phyloP scores from a whole-genome alignment of 1,140 invertebrate genomes.

The Drosophila varians region DNA sequence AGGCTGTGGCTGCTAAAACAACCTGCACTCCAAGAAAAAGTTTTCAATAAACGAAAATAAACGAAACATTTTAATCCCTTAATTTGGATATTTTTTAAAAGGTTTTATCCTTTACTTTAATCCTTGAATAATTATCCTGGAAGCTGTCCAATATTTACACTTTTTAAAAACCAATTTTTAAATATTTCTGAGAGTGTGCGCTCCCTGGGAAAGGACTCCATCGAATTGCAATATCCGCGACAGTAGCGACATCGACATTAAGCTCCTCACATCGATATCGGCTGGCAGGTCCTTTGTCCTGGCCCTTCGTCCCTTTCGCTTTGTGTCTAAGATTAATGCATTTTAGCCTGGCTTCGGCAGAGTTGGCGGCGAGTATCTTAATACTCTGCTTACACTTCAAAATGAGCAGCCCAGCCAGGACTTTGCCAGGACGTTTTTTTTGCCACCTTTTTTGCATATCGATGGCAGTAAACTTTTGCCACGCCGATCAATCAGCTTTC shows the following conservation, averaged over 20 bases:
- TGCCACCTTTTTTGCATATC: slow-evolving; percentile 55
- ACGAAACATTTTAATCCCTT: too few relatives aligned
- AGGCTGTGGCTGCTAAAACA: slow-evolving; percentile 36
- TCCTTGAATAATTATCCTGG: too few relatives aligned
- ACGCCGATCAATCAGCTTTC: slow-evolving; percentile 49
- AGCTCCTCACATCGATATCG: slow-evolving; percentile 65
- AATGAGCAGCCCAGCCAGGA: slow-evolving; percentile 33
- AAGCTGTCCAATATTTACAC: too few relatives aligned
- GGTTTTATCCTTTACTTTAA: too few relatives aligned
- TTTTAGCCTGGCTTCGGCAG: slow-evolving; percentile 46
- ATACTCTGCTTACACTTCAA: slow-evolving; percentile 74
- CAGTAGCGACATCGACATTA: slow-evolving; percentile 60
- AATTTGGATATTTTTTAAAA: too few relatives aligned
- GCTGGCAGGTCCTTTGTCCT: slow-evolving; percentile 31
- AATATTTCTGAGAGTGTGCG: slow-evolving; percentile 5
- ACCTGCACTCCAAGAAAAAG: slow-evolving; percentile 16
- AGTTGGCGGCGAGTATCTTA: slow-evolving; percentile 57
- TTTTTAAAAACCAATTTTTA: not conserved
- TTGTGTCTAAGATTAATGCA: slow-evolving; percentile 69
- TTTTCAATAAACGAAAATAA: not conserved
- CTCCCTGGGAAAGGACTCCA: slow-evolving; percentile 23
- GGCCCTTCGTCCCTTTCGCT: not conserved
- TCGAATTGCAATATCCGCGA: slow-evolving; percentile 80
- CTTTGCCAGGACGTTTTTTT: not conserved
- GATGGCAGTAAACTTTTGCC: slow-evolving; percentile 53